Evolutionary conservation across 2,797 vertebrate species (phyloP).

Genomic region (Myotis pilosus): DNA sequence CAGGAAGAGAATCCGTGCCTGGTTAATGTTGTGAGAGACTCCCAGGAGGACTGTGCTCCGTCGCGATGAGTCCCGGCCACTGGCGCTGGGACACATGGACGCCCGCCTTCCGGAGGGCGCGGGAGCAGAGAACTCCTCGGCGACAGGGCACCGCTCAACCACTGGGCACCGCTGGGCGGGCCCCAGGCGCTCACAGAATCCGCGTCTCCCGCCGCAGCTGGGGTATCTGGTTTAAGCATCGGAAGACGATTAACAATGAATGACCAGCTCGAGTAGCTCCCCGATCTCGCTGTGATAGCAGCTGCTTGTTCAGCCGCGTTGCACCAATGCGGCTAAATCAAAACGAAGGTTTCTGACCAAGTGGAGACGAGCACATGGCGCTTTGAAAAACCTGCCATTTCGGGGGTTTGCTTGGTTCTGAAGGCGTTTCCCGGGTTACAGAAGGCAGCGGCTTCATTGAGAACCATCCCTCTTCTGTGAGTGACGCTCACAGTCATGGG

Average conservation of each 20-base stretch:
- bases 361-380: background rate
- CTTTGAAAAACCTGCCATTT: background rate
- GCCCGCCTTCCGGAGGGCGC: no score
- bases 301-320: slow-evolving; percentile 68
- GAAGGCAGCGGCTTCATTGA: background rate
- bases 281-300: slow-evolving; percentile 83
- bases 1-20: background rate
- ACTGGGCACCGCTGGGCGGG: no score
- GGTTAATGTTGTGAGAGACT: background rate
- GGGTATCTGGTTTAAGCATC: slow-evolving; percentile 91
- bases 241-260: slow-evolving; percentile 95
- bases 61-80: background rate
- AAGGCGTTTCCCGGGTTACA: background rate
- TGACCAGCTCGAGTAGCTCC: slow-evolving; percentile 91
- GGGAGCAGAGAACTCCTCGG: no score
- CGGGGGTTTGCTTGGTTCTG: background rate
- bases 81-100: fast-evolving
- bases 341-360: slow-evolving; percentile 69
- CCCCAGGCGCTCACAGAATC: no score
- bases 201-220: slow-evolving; percentile 80
- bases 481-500: background rate
- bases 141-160: no score
- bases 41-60: background rate
- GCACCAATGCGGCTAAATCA: slow-evolving; percentile 78
- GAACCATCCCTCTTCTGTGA: slow-evolving; percentile 7